Evolutionary conservation across 2,888 invertebrate species (phyloP).

Genomic region (Lasioglossum lativentre): DNA sequence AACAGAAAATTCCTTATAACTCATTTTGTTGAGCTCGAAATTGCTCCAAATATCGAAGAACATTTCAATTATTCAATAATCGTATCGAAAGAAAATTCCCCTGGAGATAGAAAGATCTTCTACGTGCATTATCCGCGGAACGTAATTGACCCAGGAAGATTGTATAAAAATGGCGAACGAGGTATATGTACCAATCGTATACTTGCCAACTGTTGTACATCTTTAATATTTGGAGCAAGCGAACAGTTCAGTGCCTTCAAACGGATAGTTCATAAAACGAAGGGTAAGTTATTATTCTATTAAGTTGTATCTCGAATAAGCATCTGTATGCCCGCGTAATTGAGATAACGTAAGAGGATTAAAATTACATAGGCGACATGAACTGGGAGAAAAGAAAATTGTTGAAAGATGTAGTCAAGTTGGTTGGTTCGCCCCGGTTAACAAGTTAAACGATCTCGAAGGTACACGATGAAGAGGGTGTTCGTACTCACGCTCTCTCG

Average conservation of each 20-base stretch:
- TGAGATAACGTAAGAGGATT: neutral
- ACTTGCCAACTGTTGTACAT: too few relatives aligned
- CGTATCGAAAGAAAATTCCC: too few relatives aligned
- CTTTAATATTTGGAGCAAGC: too few relatives aligned
- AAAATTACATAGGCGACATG: neutral
- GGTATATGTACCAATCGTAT: too few relatives aligned
- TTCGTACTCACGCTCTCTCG: neutral
- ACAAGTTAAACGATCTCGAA: conserved; percentile 5
- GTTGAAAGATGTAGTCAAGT: neutral
- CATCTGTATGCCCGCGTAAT: neutral
- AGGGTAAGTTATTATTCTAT: too few relatives aligned
- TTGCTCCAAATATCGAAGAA: neutral
- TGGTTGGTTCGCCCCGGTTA: neutral
- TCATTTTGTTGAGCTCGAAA: neutral
- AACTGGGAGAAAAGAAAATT: neutral
- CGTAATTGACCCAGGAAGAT: too few relatives aligned
- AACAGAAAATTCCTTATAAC: neutral
- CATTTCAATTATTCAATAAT: neutral
- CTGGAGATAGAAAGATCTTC: too few relatives aligned
- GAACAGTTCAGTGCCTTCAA: too few relatives aligned
- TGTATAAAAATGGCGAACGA: too few relatives aligned
- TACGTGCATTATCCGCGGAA: too few relatives aligned
- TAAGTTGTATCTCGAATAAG: neutral
- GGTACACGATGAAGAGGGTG: conserved; percentile 7
- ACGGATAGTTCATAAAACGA: too few relatives aligned